phyloP scores from a whole-genome alignment of 2,888 invertebrate genomes.

The Orthosia cruda region DNA sequence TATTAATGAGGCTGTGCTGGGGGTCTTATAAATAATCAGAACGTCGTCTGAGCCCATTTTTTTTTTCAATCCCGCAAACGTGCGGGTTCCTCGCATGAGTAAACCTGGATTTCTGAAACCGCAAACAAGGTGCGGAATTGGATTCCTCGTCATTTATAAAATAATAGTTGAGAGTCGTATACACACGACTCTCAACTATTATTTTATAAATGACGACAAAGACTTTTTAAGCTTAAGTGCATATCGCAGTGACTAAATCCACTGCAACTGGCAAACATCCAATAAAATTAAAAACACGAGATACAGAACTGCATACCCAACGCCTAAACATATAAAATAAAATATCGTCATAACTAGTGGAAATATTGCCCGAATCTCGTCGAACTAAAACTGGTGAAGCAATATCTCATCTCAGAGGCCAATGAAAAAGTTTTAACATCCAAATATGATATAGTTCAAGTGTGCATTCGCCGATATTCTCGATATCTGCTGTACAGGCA shows the following conservation, averaged over 20 bases:
- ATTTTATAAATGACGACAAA: not conserved
- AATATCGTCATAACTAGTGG: constrained; percentile 51
- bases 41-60: too few relatives aligned
- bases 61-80: too few relatives aligned
- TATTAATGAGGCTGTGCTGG: too few relatives aligned
- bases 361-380: constrained; percentile 70
- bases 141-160: too few relatives aligned
- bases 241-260: not conserved
- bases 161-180: too few relatives aligned
- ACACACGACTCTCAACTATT: not conserved
- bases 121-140: too few relatives aligned
- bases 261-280: not conserved
- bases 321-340: constrained; percentile 39
- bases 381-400: constrained; percentile 73
- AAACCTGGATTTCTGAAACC: too few relatives aligned
- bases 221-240: not conserved
- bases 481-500: constrained; percentile 69
- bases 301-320: constrained; percentile 12
- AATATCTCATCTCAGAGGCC: constrained; percentile 80
- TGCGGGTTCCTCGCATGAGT: too few relatives aligned
- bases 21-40: too few relatives aligned
- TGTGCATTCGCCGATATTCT: constrained; percentile 75
- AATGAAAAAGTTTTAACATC: constrained; percentile 86
- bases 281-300: constrained; percentile 3
- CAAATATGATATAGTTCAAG: constrained; percentile 75